Evolutionary conservation across 2,797 vertebrate genomes (phyloP), one percentile per base, ranked within the genome.

Genomic region (Molossus alvarezi): DNA sequence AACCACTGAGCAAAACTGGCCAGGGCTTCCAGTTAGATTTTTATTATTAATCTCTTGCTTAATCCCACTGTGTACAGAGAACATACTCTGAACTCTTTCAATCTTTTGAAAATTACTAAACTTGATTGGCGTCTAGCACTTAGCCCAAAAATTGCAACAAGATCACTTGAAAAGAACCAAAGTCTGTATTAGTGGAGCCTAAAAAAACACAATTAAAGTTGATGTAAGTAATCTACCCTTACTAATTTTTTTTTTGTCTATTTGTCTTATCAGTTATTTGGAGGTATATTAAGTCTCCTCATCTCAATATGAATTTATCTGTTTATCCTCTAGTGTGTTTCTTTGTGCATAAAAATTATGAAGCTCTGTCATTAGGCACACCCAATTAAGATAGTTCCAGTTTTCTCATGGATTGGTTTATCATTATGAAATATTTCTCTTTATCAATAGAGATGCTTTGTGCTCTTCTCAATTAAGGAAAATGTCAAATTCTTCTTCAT

Each of bases 371-470:
- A 7, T 72, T 64, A 71, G 5, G 9, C 72, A 3, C 55, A 57
- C 48, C 55, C 11, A 88, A 10, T 23, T 88, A 88, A 62, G 5
- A 85, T 0, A 45, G 9, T 33, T 90, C 45, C 0, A 53, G 17
- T 29, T 76, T 75, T 84, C 13, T 84, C 29, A 23, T 57, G 15
- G 11, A 71, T 67, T 45, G 8, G 58, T 41, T 3, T 83, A 83
- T 62, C 4, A 62, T 45, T 73, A 48, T 81, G 60, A 76, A 94
- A 37, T 86, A 62, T 86, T 93, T 41, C 12, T 85, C 25, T 51
- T 95, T 88, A 37, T 90, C 87, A 10, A 37, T 85, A 55, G 21
- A 82, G 29, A 90, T 15, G 25, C 2, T 85, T 41, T 95, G 15
- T 60, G 14, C 11, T 20, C 92, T 67, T 91, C 55, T 53, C n/a